A percentile compares a stretch with the other conserved stretches of the same genome.
These are phyloP conservation scores for Pterobdella sp. DNA, from an alignment of 2,888 invertebrate genomes.

Conservation along the genomic window DNA sequence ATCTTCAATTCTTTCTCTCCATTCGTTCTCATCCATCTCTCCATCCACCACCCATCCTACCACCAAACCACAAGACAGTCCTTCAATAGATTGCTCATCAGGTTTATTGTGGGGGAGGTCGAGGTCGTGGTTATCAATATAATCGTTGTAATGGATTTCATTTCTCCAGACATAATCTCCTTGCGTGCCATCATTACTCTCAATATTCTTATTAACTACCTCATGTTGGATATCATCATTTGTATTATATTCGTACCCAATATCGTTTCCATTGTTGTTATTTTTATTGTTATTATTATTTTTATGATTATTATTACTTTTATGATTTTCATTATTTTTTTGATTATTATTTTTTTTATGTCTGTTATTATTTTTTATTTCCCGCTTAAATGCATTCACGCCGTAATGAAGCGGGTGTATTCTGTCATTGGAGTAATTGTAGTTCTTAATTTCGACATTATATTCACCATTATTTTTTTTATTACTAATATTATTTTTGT, in stretches of 20 bases:
- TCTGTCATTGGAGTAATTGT: not conserved
- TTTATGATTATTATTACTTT: not conserved
- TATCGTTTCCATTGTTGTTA: constrained; percentile 5
- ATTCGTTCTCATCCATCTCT: too few species aligned
- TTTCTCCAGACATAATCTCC: too few species aligned
- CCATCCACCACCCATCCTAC: too few species aligned
- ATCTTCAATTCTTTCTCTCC: too few species aligned
- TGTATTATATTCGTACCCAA: not conserved
- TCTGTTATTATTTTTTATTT: not conserved
- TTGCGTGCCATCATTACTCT: too few species aligned
- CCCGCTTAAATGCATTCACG: too few species aligned
- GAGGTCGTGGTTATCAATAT: too few species aligned
- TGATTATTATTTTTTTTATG: not conserved
- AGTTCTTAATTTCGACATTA: not conserved
- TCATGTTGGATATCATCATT: not conserved
- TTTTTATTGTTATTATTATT: not conserved
- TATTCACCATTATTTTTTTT: not conserved
- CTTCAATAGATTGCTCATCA: too few species aligned
- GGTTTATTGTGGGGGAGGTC: too few species aligned
- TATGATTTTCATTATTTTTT: not conserved
- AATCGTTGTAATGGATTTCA: too few species aligned
- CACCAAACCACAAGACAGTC: too few species aligned
- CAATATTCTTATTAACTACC: not conserved
- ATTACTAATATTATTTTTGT: not conserved
- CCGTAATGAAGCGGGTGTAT: too few species aligned